Evolutionary conservation across 2,888 invertebrate species (phyloP).

Genomic region (Erebia palarica): DNA sequence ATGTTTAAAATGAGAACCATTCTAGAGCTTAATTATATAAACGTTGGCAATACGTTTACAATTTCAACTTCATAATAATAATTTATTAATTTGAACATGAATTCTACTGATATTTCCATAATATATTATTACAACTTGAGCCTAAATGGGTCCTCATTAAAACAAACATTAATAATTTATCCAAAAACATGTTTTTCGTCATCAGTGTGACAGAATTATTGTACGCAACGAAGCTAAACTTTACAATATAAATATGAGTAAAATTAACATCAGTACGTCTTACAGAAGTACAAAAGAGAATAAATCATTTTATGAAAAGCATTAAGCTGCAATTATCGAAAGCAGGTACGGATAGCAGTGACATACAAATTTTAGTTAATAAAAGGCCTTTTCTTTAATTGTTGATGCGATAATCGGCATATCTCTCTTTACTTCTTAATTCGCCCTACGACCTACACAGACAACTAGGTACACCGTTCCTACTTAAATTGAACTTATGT

Average conservation of each 20-base stretch:
- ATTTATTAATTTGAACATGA: neutral
- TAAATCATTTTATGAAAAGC: neutral
- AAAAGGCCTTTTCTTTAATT: neutral
- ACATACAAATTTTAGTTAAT: neutral
- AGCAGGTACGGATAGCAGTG: neutral
- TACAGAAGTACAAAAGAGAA: conserved; percentile 15
- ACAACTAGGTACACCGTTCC: neutral
- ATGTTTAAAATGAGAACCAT: conserved; percentile 3
- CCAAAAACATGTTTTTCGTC: conserved; percentile 8
- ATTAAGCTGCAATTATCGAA: neutral
- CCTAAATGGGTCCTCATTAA: neutral
- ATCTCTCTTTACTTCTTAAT: too few relatives aligned
- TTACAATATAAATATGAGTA: conserved; percentile 29
- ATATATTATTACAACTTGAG: neutral
- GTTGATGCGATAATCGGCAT: too few relatives aligned
- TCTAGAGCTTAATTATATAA: neutral
- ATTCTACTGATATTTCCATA: neutral
- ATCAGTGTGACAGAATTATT: neutral
- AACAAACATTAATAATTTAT: neutral
- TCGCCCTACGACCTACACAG: too few relatives aligned
- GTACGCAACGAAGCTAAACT: conserved; percentile 15
- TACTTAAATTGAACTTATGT: neutral
- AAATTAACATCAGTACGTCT: conserved; percentile 24
- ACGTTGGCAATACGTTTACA: neutral
- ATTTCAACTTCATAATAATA: neutral